Percentiles rank a stretch among this genome's conserved stretches.
Conservation (phyloP, 1,140 invertebrate genomes). For the Heliconius himera region DNA sequence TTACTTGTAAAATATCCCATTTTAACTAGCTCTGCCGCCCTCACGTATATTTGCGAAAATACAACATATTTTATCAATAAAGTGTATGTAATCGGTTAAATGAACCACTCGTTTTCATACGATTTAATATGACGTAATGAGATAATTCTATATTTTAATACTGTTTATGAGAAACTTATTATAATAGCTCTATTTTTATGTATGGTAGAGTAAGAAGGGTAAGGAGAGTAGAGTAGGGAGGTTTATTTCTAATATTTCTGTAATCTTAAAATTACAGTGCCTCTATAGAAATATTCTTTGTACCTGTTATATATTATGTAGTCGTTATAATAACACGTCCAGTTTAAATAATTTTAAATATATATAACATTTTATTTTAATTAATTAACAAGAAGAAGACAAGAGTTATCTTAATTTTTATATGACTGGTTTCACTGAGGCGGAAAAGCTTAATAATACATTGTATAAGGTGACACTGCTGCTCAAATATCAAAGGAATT, state of each 20-base stretch:
- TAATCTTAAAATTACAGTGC: background rate
- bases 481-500: too few species aligned
- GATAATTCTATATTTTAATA: background rate
- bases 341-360: background rate
- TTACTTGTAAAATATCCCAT: background rate
- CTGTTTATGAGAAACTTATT: background rate
- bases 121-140: background rate
- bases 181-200: background rate
- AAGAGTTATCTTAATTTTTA: slow-evolving; percentile 13
- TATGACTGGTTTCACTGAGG: background rate
- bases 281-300: background rate
- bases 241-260: background rate
- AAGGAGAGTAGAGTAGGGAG: background rate
- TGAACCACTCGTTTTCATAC: background rate
- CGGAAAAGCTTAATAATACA: background rate
- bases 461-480: background rate
- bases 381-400: slow-evolving; percentile 2
- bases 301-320: background rate
- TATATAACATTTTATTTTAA: background rate
- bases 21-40: background rate
- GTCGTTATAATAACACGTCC: background rate
- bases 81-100: background rate
- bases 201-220: too few species aligned
- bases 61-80: background rate
- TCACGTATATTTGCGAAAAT: background rate